Evolutionary conservation across 2,113 vertebrate genomes (phyloP).

Genomic region (Lichenostomus cassidix): DNA sequence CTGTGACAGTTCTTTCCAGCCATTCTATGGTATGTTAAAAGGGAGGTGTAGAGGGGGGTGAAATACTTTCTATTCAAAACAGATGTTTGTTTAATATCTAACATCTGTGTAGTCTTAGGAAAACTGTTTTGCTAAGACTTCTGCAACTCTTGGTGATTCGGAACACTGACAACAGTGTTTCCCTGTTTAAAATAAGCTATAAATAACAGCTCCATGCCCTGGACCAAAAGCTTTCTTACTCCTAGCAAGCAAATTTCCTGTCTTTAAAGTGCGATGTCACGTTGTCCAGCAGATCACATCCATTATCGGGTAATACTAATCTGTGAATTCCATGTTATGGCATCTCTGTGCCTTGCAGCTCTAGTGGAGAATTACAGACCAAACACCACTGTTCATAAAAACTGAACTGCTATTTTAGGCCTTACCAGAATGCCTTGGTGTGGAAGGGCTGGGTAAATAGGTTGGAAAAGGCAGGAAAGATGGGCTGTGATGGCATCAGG

Average conservation of each 20-base stretch:
- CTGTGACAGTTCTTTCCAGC: conserved; percentile 42
- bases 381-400: not conserved
- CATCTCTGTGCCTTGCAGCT: not conserved
- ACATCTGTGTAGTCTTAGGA: conserved; percentile 74
- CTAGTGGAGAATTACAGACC: not conserved
- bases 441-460: not conserved
- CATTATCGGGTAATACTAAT: not conserved
- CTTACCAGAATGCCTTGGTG: not conserved
- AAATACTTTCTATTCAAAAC: conserved; percentile 69
- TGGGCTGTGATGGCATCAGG: not conserved
- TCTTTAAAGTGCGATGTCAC: conserved; percentile 47
- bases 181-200: conserved; percentile 66
- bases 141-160: conserved; percentile 70
- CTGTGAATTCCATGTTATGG: conserved; percentile 3
- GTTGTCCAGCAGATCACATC: conserved; percentile 35
- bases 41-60: conserved; percentile 15
- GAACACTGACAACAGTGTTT: conserved; percentile 65
- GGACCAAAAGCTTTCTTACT: conserved; percentile 8
- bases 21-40: conserved; percentile 25
- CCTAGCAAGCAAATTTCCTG: conserved; percentile 52
- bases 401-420: not conserved
- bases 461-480: not conserved
- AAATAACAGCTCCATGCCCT: conserved; percentile 50
- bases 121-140: conserved; percentile 71
- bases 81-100: conserved; percentile 77